Base-by-base conservation (phyloP, 1,140 invertebrate species). In the Drosophila nigrodunni region DNA sequence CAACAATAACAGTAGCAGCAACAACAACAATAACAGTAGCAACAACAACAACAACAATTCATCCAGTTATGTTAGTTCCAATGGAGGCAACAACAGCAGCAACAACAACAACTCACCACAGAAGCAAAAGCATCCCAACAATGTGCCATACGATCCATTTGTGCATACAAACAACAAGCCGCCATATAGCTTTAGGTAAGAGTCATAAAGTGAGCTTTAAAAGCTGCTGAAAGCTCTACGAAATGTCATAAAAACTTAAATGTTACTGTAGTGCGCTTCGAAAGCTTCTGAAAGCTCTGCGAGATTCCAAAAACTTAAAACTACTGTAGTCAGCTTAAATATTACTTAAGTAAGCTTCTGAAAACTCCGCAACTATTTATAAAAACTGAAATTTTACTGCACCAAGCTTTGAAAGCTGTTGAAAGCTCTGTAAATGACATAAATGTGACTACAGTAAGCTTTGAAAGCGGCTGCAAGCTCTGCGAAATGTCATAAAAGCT, bases 81-180 rank as follows among this genome's bases (percentile, higher is more conserved):
- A 57, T 41, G 50, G 15, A n/a, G 60, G 25, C 30, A 68, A 35
- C 54, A 67, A 15, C 18, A 68, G 7, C 44, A 68, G 2, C 44
- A 50, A 5, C 55, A 65, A n/a, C 43, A 74, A 35, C 46, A 80
- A 62, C 49, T 90, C 90, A 52, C 85, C 90, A 3, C 92, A 93
- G 61, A 94, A 93, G 69, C 94, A 95, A 81, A 95, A 95, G 91
- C 95, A 96, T 92, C 95, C 95, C 50, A 95, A 95, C 77, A 95
- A 96, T 92, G 94, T 96, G 93, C 95, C 95, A 77, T 96, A 96
- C 77, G 95, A 96, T 94, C 95, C 95, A 64, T 93, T 96, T 92
- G 94, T 97, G 74, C 96, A 97, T 93, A 95, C 95, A 55, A 95
- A 96, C 88, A 97, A 95, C 77, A 99, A 99, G 93, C 98, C 98